phyloP scores from a whole-genome alignment of 2,888 invertebrate species.

The Tipula lateralis region DNA sequence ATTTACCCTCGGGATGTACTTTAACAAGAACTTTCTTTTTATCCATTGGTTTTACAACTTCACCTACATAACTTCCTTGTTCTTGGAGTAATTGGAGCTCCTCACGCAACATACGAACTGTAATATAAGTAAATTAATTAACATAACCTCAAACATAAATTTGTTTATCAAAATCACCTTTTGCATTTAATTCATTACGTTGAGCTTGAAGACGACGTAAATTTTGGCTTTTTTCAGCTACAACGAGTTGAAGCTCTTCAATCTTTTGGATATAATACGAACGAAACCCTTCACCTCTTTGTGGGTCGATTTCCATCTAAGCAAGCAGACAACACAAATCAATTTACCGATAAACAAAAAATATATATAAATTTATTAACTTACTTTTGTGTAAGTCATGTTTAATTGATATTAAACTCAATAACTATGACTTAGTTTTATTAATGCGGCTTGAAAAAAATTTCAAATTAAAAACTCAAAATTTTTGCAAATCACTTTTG shows the following conservation, averaged over 20 bases:
- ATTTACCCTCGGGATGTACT: slow-evolving; percentile 99
- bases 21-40: slow-evolving; percentile 99
- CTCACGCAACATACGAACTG: slow-evolving; percentile 94
- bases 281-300: slow-evolving; percentile 75
- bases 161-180: no score
- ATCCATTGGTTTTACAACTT: slow-evolving; percentile 99
- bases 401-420: background rate
- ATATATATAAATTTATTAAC: background rate
- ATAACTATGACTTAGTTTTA: background rate
- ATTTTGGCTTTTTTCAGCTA: slow-evolving; percentile 97
- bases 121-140: slow-evolving; percentile 36
- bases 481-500: background rate
- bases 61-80: slow-evolving; percentile 98
- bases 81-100: slow-evolving; percentile 94
- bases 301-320: slow-evolving; percentile 46
- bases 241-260: slow-evolving; percentile 90
- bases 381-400: slow-evolving; percentile 27
- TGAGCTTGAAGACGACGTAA: slow-evolving; percentile 95
- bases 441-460: background rate
- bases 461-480: background rate
- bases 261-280: slow-evolving; percentile 98
- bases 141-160: slow-evolving; percentile 25
- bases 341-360: background rate
- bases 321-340: background rate
- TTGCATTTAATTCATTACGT: slow-evolving; percentile 96